phyloP scores from a whole-genome alignment of 2,888 invertebrate species.

The Epirrhoe alternata region DNA sequence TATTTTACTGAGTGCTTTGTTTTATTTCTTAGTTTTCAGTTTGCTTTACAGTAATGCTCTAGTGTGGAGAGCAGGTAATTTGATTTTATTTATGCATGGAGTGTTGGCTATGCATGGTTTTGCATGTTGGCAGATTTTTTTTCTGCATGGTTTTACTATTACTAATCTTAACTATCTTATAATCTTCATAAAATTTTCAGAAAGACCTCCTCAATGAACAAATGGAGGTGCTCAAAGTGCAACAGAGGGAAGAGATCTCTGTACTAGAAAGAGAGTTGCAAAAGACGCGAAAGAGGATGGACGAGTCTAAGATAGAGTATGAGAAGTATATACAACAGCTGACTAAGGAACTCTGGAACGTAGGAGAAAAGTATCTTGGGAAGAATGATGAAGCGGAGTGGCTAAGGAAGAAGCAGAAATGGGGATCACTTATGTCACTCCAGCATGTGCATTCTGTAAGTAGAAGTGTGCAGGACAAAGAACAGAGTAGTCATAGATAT shows the following conservation, averaged over 20 bases:
- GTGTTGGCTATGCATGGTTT: constrained; percentile 43
- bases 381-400: constrained; percentile 85
- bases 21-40: constrained; percentile 70
- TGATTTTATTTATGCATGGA: constrained; percentile 55
- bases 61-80: constrained; percentile 66
- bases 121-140: neutral
- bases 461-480: too few relatives aligned
- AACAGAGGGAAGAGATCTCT: constrained; percentile 82
- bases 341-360: constrained; percentile 85
- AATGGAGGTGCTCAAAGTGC: constrained; percentile 78
- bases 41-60: constrained; percentile 49
- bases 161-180: neutral
- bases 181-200: constrained; percentile 63
- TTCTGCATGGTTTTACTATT: constrained; percentile 10
- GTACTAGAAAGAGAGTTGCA: constrained; percentile 76
- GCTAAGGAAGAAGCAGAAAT: constrained; percentile 68
- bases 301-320: constrained; percentile 65
- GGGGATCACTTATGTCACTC: constrained; percentile 76
- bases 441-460: constrained; percentile 77
- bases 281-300: constrained; percentile 82
- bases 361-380: constrained; percentile 85
- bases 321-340: constrained; percentile 75
- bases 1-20: constrained; percentile 71
- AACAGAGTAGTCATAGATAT: too few relatives aligned
- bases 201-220: constrained; percentile 87